These are phyloP conservation scores for Halichoeres trimaculatus DNA, from an alignment of 2,113 vertebrate species.

Conservation along the genomic window DNA sequence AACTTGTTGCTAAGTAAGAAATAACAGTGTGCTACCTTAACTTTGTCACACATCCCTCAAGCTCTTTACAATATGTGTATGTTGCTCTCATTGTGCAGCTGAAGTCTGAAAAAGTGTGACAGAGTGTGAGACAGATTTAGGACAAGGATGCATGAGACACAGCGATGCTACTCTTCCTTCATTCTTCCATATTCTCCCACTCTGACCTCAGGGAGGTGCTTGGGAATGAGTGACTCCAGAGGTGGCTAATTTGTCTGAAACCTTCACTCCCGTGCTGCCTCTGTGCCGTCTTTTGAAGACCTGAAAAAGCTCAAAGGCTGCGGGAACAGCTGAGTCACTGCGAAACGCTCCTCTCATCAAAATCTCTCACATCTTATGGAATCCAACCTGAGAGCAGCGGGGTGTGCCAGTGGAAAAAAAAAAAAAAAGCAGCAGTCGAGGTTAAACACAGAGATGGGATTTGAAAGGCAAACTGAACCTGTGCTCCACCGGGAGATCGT, in stretches of 20 bases:
- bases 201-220: not conserved
- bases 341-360: conserved; percentile 27
- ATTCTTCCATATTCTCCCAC: not conserved
- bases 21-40: no score
- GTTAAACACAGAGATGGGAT: conserved; percentile 50
- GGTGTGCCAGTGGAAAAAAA: conserved; percentile 28
- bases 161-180: not conserved
- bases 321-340: conserved; percentile 20
- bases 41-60: no score
- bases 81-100: no score
- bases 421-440: conserved; percentile 33
- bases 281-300: conserved; percentile 19
- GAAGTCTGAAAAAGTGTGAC: not conserved
- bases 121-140: not conserved
- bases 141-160: not conserved
- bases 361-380: conserved; percentile 42
- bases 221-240: conserved; percentile 31
- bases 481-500: conserved; percentile 39
- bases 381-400: conserved; percentile 43
- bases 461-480: conserved; percentile 63
- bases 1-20: no score
- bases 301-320: conserved; percentile 26
- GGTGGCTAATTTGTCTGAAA: conserved; percentile 50
- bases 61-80: no score
- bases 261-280: conserved; percentile 6